These are phyloP conservation scores for Cathartes aura DNA, from an alignment of 2,113 vertebrate genomes.

Conservation along the genomic window DNA sequence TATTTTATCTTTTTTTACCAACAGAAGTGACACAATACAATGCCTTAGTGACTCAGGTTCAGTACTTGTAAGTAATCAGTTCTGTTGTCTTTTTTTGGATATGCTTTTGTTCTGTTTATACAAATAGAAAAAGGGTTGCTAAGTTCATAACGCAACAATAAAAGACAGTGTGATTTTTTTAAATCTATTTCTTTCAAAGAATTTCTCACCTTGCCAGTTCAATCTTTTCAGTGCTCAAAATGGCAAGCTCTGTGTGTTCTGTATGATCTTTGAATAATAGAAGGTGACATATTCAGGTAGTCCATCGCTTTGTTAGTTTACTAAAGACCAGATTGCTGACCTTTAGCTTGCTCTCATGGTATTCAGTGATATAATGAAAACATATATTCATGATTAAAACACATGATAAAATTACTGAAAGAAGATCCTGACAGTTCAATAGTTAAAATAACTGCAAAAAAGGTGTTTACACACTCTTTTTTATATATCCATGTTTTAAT, in stretches of 20 bases:
- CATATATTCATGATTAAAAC: background rate
- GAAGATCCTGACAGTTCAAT: background rate
- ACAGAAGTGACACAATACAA: slow-evolving; percentile 69
- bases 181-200: background rate
- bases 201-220: background rate
- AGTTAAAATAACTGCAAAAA: background rate
- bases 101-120: slow-evolving; percentile 69
- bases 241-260: background rate
- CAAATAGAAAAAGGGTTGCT: slow-evolving; percentile 9
- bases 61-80: slow-evolving; percentile 75
- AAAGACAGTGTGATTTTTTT: background rate
- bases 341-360: background rate
- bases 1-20: slow-evolving; percentile 3
- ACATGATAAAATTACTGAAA: background rate
- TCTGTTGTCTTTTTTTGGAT: slow-evolving; percentile 73
- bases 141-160: slow-evolving; percentile 17
- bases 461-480: background rate
- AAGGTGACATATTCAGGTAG: background rate
- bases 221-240: background rate
- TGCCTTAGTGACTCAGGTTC: slow-evolving; percentile 75
- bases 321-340: background rate
- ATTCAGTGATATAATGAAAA: background rate
- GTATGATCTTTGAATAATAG: background rate
- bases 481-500: background rate
- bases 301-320: background rate